phyloP scores from a whole-genome alignment of 2,113 vertebrate species.

The Gymnorhina tibicen region DNA sequence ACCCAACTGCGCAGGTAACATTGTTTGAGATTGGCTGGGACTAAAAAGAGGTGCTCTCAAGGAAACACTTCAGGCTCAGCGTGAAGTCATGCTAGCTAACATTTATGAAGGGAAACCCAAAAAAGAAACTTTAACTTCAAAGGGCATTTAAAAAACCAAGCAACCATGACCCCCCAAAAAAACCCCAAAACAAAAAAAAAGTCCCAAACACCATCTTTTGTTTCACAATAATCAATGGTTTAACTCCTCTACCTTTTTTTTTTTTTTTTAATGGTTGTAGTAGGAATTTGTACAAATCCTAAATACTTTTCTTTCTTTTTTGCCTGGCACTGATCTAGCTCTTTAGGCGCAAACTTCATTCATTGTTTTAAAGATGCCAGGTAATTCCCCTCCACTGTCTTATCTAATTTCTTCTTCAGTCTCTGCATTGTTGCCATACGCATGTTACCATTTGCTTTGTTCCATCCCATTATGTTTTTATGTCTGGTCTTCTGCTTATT shows the following conservation, averaged over 20 bases:
- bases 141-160: neutral
- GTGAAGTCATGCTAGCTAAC: neutral
- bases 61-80: neutral
- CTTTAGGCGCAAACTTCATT: neutral
- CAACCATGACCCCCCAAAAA: neutral
- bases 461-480: neutral
- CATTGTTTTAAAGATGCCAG: neutral
- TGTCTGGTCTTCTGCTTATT: neutral
- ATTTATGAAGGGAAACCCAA: neutral
- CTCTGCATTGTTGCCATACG: neutral
- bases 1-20: neutral
- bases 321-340: neutral
- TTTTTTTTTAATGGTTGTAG: neutral
- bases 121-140: neutral
- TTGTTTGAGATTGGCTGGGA: neutral
- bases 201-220: neutral
- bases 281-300: neutral
- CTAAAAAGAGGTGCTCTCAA: neutral
- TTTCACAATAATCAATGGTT: neutral
- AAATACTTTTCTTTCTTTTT: neutral
- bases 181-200: neutral
- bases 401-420: neutral
- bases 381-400: neutral
- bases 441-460: neutral
- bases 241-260: fast-evolving